Evolutionary conservation across 1,140 invertebrate genomes (phyloP), one percentile per base, ranked within the genome.

Genomic region (Conus betulinus): DNA sequence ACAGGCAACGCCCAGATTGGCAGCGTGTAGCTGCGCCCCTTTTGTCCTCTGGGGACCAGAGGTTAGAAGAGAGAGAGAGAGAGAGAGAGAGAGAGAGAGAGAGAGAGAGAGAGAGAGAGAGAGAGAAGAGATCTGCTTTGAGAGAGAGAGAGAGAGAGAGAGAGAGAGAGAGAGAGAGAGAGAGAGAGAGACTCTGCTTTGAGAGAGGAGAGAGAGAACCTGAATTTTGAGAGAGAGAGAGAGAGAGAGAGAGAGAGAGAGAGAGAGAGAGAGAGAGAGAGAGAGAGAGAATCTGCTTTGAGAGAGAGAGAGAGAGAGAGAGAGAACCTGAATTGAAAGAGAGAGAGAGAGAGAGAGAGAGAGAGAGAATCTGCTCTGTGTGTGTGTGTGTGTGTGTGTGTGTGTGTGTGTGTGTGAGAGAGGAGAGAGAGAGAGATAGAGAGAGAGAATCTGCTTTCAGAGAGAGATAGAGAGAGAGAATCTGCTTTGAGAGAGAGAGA

Each of bases 181-280:
- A 67, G 60, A 85, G 84, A 85, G 60, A 60, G 60, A 85, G 84
- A 85, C n/a, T n/a, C n/a, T n/a, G n/a, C n/a, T n/a, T n/a, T n/a
- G n/a, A n/a, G 60, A 60, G 27, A 85, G n/a, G 71, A n/a, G 3
- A n/a, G 71, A n/a, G 71, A n/a, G 71, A n/a, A 23, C 6, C 7
- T 74, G n/a, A 85, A n/a, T n/a, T n/a, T n/a, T n/a, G n/a, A n/a
- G n/a, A n/a, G n/a, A n/a, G n/a, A n/a, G n/a, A n/a, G n/a, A n/a
- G n/a, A n/a, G n/a, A n/a, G n/a, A n/a, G n/a, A n/a, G n/a, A n/a
- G n/a, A 10, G 25, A 25, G 0, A 85, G 84, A 85, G 60, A 67
- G 60, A 85, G 84, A 85, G 60, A 67, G 60, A 85, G 84, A 85
- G 60, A 60, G 60, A 85, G 84, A 85, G 60, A 60, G 27, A 85